Conservation (phyloP, 2,888 invertebrate genomes). For the Brachypalpus laphriformis region DNA sequence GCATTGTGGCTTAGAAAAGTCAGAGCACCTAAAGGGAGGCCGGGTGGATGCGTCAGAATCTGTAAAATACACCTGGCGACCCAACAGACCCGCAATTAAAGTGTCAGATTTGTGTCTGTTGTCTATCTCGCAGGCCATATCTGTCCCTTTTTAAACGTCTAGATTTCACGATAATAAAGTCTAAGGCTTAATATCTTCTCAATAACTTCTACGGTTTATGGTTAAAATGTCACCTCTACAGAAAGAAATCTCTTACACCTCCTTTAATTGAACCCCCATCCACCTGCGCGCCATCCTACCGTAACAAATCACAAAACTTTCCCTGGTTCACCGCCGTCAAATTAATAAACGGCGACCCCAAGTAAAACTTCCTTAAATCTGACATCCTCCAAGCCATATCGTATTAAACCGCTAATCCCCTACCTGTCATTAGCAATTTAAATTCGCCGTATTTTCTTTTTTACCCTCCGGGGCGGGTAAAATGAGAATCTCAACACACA, state of each 20-base stretch:
- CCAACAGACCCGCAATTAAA: no score
- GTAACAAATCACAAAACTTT: conserved; percentile 24
- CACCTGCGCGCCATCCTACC: not conserved
- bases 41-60: no score
- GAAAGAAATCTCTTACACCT: not conserved
- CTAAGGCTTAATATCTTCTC: not conserved
- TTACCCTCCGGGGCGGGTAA: conserved; percentile 3
- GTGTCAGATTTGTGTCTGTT: no score
- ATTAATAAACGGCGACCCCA: conserved; percentile 56
- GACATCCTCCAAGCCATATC: conserved; percentile 38
- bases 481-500: conserved; percentile 27
- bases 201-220: not conserved
- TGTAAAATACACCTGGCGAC: no score
- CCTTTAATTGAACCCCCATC: not conserved
- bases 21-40: no score
- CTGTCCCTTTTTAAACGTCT: no score
- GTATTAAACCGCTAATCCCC: conserved; percentile 60
- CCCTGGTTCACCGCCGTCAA: conserved; percentile 2
- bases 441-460: conserved; percentile 22
- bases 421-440: conserved; percentile 70
- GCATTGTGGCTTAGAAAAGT: no score
- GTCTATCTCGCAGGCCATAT: no score
- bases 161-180: conserved; percentile 12
- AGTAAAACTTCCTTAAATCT: conserved; percentile 17
- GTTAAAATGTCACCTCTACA: not conserved